Conservation (phyloP, 2,888 invertebrate genomes). For the Eucera pruinosa region DNA sequence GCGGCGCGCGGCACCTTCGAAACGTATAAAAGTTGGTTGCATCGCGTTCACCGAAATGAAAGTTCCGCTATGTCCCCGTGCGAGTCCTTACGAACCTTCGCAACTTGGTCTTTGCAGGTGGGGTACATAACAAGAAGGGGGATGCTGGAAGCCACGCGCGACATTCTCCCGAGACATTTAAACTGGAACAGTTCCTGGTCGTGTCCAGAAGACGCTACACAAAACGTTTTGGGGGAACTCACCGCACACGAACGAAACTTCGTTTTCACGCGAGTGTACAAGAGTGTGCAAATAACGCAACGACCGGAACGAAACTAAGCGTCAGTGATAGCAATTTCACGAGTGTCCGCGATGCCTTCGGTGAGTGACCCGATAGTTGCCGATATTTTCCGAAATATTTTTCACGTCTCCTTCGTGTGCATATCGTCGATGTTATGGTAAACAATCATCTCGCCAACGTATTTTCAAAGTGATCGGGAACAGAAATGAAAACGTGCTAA, state of each 20-base stretch:
- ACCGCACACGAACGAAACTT: not conserved
- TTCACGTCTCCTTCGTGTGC: too few species aligned
- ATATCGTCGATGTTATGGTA: not conserved
- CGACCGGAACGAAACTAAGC: not conserved
- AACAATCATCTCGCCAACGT: not conserved
- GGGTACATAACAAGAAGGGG: conserved; percentile 69
- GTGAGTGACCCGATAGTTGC: conserved; percentile 47
- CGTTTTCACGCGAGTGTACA: not conserved
- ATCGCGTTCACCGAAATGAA: conserved; percentile 67
- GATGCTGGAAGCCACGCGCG: conserved; percentile 69
- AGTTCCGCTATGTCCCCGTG: conserved; percentile 57
- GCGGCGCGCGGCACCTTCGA: conserved; percentile 44
- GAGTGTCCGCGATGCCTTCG: conserved; percentile 31
- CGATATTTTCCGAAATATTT: not conserved
- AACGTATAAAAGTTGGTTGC: conserved; percentile 29
- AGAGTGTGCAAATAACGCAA: conserved; percentile 8
- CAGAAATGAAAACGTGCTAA: not conserved
- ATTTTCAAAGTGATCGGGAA: not conserved
- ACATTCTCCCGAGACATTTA: conserved; percentile 79
- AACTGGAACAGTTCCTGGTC: conserved; percentile 79
- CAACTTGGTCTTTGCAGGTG: conserved; percentile 58
- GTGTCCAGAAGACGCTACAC: conserved; percentile 58
- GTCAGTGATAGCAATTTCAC: not conserved
- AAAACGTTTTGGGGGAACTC: conserved; percentile 21
- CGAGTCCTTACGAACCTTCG: conserved; percentile 62